Conservation (phyloP, 2,797 vertebrate genomes). For the Pseudopleuronectes americanus region DNA sequence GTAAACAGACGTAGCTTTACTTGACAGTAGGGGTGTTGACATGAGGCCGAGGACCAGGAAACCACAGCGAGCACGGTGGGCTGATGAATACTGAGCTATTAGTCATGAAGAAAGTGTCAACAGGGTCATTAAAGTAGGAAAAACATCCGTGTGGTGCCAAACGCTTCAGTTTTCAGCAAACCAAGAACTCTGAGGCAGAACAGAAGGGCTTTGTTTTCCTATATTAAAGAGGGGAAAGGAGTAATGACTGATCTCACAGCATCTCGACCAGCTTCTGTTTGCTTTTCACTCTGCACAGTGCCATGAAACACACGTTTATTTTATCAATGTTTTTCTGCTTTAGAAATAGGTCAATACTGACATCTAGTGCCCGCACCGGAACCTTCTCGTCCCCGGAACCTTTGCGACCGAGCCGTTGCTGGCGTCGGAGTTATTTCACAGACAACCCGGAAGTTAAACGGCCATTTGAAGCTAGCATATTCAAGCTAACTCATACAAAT, state of each 20-base stretch:
- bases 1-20: conserved; percentile 1
- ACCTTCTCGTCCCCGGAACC: conserved; percentile 25
- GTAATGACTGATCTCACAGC: neutral
- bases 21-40: conserved; percentile 38
- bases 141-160: conserved; percentile 1
- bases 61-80: neutral
- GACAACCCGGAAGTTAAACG: conserved; percentile 12
- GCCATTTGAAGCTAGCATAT: neutral
- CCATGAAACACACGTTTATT: neutral
- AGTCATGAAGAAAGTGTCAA: conserved; percentile 2
- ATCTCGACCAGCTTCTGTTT: neutral
- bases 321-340: neutral
- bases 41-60: conserved; percentile 20
- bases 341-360: conserved; percentile 33
- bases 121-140: neutral
- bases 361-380: conserved; percentile 42
- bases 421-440: conserved; percentile 28
- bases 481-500: fast-evolving
- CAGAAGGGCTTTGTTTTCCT: conserved; percentile 1
- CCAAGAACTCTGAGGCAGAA: neutral
- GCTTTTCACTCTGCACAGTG: neutral
- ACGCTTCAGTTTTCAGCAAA: neutral
- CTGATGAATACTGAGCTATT: neutral
- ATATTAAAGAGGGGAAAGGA: neutral
- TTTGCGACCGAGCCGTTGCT: neutral